Percentiles rank a stretch among this genome's conserved stretches.
These are phyloP conservation scores for Mamestra configurata DNA, from an alignment of 1,140 invertebrate species.

Conservation along the genomic window DNA sequence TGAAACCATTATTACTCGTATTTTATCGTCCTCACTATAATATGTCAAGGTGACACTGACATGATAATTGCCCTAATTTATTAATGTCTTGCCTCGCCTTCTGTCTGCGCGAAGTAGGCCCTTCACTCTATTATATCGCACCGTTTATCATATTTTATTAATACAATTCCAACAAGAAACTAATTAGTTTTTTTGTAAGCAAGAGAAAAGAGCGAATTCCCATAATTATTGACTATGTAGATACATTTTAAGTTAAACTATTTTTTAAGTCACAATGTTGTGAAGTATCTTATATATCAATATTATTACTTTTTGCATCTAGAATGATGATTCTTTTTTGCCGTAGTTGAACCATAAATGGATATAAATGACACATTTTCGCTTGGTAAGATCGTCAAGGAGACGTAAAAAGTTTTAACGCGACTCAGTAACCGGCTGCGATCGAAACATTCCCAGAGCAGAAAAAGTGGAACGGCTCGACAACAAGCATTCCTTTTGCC, in stretches of 20 bases:
- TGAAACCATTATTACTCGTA: conserved; percentile 44
- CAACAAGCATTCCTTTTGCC: conserved; percentile 55
- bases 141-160: conserved; percentile 23
- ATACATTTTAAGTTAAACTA: not conserved
- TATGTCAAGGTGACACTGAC: conserved; percentile 64
- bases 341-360: conserved; percentile 55
- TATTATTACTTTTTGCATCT: not conserved
- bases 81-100: conserved; percentile 59
- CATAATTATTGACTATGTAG: not conserved
- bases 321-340: conserved; percentile 57
- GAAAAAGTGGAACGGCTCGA: conserved; percentile 61
- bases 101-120: conserved; percentile 53
- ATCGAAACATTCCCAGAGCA: conserved; percentile 56
- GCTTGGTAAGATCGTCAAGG: conserved; percentile 60
- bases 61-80: conserved; percentile 67
- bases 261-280: not conserved
- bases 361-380: conserved; percentile 69
- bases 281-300: conserved; percentile 1
- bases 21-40: conserved; percentile 56
- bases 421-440: conserved; percentile 53
- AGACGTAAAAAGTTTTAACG: conserved; percentile 62
- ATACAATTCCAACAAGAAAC: conserved; percentile 1
- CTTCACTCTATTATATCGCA: conserved; percentile 55
- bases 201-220: not conserved
- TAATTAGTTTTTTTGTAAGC: not conserved